phyloP scores from a whole-genome alignment of 2,113 vertebrate genomes.

The Reinhardtius hippoglossoides region DNA sequence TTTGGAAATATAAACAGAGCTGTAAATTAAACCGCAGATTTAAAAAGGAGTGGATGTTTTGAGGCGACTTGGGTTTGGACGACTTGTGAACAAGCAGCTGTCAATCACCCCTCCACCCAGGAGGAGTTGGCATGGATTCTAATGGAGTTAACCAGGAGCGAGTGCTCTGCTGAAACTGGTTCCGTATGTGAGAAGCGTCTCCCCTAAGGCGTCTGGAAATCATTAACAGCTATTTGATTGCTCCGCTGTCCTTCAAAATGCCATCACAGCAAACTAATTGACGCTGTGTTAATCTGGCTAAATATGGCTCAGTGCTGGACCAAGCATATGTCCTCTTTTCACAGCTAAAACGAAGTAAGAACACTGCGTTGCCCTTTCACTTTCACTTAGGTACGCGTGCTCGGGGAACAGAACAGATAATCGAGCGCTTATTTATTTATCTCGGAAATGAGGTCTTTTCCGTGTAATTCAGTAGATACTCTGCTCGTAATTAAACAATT shows the following conservation, averaged over 20 bases:
- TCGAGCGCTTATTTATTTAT: conserved; percentile 40
- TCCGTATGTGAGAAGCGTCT: conserved; percentile 43
- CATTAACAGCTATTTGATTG: conserved; percentile 71
- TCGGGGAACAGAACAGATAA: conserved; percentile 28
- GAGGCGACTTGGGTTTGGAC: conserved; percentile 77
- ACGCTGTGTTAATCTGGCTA: conserved; percentile 64
- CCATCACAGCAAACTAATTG: conserved; percentile 69
- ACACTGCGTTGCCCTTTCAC: conserved; percentile 37
- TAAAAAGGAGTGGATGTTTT: conserved; percentile 66
- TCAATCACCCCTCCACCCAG: conserved; percentile 49
- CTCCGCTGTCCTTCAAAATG: conserved; percentile 70
- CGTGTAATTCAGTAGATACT: conserved; percentile 14
- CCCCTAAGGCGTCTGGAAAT: conserved; percentile 53
- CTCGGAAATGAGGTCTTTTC: conserved; percentile 3
- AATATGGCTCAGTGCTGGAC: conserved; percentile 57
- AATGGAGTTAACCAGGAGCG: conserved; percentile 22
- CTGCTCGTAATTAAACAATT: conserved; percentile 22
- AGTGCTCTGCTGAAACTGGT: conserved; percentile 36
- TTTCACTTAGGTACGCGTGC: conserved; percentile 1
- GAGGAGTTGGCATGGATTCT: conserved; percentile 38
- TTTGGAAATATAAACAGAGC: conserved; percentile 51
- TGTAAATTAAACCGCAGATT: conserved; percentile 40
- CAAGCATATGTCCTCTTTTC: conserved; percentile 68
- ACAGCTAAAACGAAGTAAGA: conserved; percentile 36
- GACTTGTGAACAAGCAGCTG: conserved; percentile 44